Percentiles rank a stretch among this genome's conserved stretches.
Conservation (phyloP, 2,797 vertebrate species). For the Rhadinocentrus ornatus region DNA sequence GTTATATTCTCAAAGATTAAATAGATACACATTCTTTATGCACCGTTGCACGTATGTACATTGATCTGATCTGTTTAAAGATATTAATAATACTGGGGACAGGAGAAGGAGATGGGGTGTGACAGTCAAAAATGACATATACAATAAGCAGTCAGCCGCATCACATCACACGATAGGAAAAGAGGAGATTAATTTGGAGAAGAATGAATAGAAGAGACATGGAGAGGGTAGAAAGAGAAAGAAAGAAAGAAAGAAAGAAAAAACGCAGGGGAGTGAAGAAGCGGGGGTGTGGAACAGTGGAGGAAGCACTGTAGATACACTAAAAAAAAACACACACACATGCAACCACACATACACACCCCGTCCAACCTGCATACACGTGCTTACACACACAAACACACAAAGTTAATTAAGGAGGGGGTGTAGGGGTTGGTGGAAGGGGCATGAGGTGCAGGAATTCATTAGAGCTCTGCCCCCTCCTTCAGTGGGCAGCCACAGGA, state of each 20-base stretch:
- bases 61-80: slow-evolving; percentile 43
- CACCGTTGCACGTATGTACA: slow-evolving; percentile 21
- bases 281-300: slow-evolving; percentile 67
- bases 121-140: slow-evolving; percentile 49
- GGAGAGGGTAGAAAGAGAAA: slow-evolving; percentile 22
- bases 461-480: slow-evolving; percentile 85
- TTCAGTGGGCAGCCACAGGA: slow-evolving; percentile 84
- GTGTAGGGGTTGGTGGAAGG: slow-evolving; percentile 80
- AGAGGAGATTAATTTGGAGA: slow-evolving; percentile 48
- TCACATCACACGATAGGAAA: slow-evolving; percentile 31
- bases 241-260: slow-evolving; percentile 36
- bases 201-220: slow-evolving; percentile 39
- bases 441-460: slow-evolving; percentile 85
- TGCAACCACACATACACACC: slow-evolving; percentile 38
- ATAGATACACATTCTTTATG: slow-evolving; percentile 44
- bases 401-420: slow-evolving; percentile 88
- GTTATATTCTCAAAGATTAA: slow-evolving; percentile 25
- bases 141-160: slow-evolving; percentile 42
- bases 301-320: slow-evolving; percentile 65
- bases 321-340: slow-evolving; percentile 60
- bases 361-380: slow-evolving; percentile 22
- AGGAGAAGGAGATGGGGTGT: slow-evolving; percentile 12
- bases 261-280: slow-evolving; percentile 60
- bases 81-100: slow-evolving; percentile 35
- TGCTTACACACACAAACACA: slow-evolving; percentile 58